A percentile compares a stretch with the other conserved stretches of the same genome.
These are phyloP conservation scores for Cyprinodon diabolis DNA, from an alignment of 2,797 vertebrate species.

Conservation along the genomic window DNA sequence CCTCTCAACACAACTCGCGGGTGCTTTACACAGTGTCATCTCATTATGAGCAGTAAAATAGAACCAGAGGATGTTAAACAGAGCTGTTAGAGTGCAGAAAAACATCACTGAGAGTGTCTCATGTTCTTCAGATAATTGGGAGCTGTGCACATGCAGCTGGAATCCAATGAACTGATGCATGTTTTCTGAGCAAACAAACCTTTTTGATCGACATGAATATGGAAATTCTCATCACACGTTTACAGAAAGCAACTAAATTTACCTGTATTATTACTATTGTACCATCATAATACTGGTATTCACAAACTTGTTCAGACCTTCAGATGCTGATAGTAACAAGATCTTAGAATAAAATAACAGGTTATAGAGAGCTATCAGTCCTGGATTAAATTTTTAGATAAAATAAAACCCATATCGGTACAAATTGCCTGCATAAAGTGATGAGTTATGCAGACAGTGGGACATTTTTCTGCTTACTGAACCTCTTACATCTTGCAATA, in stretches of 20 bases:
- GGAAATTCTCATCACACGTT: not conserved
- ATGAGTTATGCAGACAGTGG: constrained; percentile 13
- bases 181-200: not conserved
- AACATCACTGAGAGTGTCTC: constrained; percentile 16
- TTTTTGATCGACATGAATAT: not conserved
- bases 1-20: constrained; percentile 42
- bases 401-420: constrained; percentile 46
- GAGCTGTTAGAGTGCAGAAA: constrained; percentile 40
- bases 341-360: constrained; percentile 41
- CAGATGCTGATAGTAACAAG: constrained; percentile 22
- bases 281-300: not conserved
- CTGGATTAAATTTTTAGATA: constrained; percentile 56
- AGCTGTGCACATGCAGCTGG: not conserved
- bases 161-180: constrained; percentile 2
- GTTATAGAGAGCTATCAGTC: constrained; percentile 42
- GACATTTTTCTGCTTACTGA: constrained; percentile 21
- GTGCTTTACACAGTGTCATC: constrained; percentile 49
- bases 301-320: constrained; percentile 1
- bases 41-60: constrained; percentile 63
- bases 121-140: constrained; percentile 37
- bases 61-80: constrained; percentile 50
- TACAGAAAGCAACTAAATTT: not conserved
- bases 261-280: not conserved
- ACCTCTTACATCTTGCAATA: constrained; percentile 24
- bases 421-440: constrained; percentile 26